Evolutionary conservation across 2,797 vertebrate genomes (phyloP).

Genomic region (Amblyopsis hoosieri): DNA sequence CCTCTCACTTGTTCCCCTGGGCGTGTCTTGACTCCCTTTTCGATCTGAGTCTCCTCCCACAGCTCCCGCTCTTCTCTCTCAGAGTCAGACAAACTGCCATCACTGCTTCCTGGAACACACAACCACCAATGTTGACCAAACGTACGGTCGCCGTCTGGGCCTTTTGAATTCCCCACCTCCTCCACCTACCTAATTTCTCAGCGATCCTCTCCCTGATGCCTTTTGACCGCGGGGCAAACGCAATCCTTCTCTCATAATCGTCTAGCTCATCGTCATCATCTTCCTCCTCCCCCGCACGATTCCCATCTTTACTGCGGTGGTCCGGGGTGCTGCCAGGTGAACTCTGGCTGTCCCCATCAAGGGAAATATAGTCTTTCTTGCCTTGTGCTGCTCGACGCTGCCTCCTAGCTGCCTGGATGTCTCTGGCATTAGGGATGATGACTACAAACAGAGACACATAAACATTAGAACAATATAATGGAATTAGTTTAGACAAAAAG

Average conservation of each 20-base stretch:
- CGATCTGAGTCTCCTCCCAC: constrained; percentile 94
- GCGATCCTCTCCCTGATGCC: constrained; percentile 84
- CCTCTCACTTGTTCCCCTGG: constrained; percentile 71
- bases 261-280: constrained; percentile 81
- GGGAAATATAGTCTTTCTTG: constrained; percentile 81
- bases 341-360: constrained; percentile 64
- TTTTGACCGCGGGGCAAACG: constrained; percentile 83
- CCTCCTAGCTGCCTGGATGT: constrained; percentile 78
- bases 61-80: constrained; percentile 81
- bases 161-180: not conserved
- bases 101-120: constrained; percentile 62
- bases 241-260: constrained; percentile 80
- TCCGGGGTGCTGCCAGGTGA: constrained; percentile 65
- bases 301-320: constrained; percentile 64
- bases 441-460: constrained; percentile 60
- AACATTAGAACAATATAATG: constrained; percentile 3
- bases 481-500: not conserved
- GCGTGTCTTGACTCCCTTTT: constrained; percentile 83
- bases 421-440: constrained; percentile 75
- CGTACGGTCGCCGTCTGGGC: not conserved
- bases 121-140: not conserved
- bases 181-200: constrained; percentile 81
- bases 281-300: constrained; percentile 69
- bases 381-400: constrained; percentile 73
- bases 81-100: constrained; percentile 66